Conservation (phyloP, 1,140 invertebrate genomes). For the Venustaconcha ellipsiformis region DNA sequence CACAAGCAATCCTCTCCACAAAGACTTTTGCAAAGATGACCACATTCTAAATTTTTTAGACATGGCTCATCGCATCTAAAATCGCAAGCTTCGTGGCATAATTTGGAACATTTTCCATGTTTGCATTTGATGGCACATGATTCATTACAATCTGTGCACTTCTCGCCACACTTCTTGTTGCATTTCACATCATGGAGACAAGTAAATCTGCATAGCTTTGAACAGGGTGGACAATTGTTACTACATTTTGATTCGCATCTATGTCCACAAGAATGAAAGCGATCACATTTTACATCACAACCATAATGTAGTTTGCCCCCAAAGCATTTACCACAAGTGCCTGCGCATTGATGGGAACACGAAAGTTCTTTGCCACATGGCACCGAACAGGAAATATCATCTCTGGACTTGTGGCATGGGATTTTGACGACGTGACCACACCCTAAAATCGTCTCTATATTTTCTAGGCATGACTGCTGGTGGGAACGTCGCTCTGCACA, state of each 20-base stretch:
- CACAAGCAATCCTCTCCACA: conserved; percentile 74
- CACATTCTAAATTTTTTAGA: conserved; percentile 68
- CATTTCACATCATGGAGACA: conserved; percentile 72
- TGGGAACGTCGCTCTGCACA: conserved; percentile 66
- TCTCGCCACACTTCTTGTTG: conserved; percentile 72
- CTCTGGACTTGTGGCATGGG: conserved; percentile 38
- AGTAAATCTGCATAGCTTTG: conserved; percentile 71
- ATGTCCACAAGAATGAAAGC: conserved; percentile 58
- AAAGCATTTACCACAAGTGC: conserved; percentile 65
- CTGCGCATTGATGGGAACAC: conserved; percentile 31
- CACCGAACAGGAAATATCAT: conserved; percentile 1
- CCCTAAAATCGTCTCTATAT: conserved; percentile 2
- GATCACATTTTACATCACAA: conserved; percentile 48
- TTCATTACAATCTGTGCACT: conserved; percentile 74
- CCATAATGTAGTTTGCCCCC: conserved; percentile 74
- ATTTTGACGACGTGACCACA: conserved; percentile 56
- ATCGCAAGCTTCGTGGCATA: conserved; percentile 74
- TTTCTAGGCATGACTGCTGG: conserved; percentile 2
- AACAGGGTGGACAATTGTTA: conserved; percentile 74
- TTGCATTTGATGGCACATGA: conserved; percentile 64
- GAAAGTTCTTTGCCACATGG: conserved; percentile 1
- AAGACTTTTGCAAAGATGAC: conserved; percentile 73
- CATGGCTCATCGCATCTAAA: conserved; percentile 67
- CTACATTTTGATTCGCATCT: conserved; percentile 39
- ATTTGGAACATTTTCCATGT: conserved; percentile 72